Conservation (phyloP, 1,140 invertebrate genomes). For the Aporrectodea caliginosa region DNA sequence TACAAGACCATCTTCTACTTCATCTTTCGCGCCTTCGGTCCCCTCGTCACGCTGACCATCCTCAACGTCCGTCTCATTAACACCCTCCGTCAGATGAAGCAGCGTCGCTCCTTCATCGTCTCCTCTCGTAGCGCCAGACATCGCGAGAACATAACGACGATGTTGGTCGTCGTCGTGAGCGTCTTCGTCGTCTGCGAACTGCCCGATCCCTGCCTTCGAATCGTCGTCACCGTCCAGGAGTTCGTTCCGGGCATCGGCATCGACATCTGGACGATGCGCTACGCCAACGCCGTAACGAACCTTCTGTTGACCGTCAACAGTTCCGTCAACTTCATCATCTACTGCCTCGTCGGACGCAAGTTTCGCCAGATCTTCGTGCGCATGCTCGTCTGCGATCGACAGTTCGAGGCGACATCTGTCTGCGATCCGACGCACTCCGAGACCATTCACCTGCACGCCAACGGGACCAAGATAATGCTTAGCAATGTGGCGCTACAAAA, state of each 20-base stretch:
- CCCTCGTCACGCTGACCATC: constrained; percentile 24
- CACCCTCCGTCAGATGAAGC: background rate
- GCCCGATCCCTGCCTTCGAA: constrained; percentile 67
- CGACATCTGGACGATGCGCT: background rate
- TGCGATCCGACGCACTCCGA: too few species aligned
- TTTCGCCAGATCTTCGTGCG: constrained; percentile 25
- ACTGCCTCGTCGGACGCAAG: constrained; percentile 8
- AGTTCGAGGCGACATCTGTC: too few species aligned
- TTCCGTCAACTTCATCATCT: constrained; percentile 26
- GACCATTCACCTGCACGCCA: background rate
- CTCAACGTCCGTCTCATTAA: constrained; percentile 25
- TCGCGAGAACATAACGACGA: constrained; percentile 66
- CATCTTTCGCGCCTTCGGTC: constrained; percentile 31
- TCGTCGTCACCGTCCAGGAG: background rate
- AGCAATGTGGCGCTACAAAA: background rate
- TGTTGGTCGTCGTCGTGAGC: constrained; percentile 82
- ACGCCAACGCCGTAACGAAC: constrained; percentile 11
- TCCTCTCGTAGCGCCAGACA: constrained; percentile 23
- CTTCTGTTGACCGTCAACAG: constrained; percentile 25
- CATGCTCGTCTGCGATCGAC: background rate
- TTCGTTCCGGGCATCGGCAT: background rate
- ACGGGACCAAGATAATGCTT: background rate
- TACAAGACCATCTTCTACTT: constrained; percentile 34
- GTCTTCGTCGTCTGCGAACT: constrained; percentile 91
- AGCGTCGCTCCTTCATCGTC: background rate